Percentiles rank a stretch among this genome's conserved stretches.
Evolutionary conservation across 1,140 invertebrate species (phyloP).

Genomic region (Varroa destructor): DNA sequence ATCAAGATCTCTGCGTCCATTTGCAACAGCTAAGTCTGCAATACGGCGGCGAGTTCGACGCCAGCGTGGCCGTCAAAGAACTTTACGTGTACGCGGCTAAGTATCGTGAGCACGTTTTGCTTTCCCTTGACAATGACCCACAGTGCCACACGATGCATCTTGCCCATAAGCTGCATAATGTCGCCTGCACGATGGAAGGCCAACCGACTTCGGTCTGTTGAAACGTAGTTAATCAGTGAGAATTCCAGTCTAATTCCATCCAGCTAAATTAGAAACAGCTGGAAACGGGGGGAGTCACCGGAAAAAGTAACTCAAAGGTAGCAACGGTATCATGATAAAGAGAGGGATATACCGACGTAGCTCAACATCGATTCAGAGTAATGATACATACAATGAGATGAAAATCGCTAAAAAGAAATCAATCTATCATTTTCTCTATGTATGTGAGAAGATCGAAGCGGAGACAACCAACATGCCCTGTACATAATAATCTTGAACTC

Average conservation of each 20-base stretch:
- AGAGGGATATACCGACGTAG: no score
- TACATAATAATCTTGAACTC: no score
- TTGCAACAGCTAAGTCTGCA: conserved; percentile 73
- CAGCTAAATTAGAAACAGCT: conserved; percentile 26
- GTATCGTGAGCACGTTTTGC: conserved; percentile 72
- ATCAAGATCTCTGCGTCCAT: conserved; percentile 76
- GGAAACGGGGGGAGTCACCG: conserved; percentile 32
- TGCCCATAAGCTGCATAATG: conserved; percentile 72
- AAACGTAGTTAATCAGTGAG: conserved; percentile 10
- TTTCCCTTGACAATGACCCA: conserved; percentile 58
- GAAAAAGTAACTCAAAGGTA: not conserved
- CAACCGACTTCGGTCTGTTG: conserved; percentile 36
- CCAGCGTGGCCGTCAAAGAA: conserved; percentile 75
- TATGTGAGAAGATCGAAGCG: no score
- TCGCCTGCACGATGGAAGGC: conserved; percentile 65
- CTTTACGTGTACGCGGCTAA: conserved; percentile 85
- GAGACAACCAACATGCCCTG: no score
- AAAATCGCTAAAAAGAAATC: no score
- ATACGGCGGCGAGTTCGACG: conserved; percentile 75
- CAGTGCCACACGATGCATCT: conserved; percentile 72
- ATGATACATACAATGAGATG: not conserved
- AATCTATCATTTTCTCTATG: no score
- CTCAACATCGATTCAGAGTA: no score
- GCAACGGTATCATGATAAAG: no score
- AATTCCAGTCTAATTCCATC: not conserved